Conservation (phyloP, 2,113 vertebrate genomes). For the Canis aureus region DNA sequence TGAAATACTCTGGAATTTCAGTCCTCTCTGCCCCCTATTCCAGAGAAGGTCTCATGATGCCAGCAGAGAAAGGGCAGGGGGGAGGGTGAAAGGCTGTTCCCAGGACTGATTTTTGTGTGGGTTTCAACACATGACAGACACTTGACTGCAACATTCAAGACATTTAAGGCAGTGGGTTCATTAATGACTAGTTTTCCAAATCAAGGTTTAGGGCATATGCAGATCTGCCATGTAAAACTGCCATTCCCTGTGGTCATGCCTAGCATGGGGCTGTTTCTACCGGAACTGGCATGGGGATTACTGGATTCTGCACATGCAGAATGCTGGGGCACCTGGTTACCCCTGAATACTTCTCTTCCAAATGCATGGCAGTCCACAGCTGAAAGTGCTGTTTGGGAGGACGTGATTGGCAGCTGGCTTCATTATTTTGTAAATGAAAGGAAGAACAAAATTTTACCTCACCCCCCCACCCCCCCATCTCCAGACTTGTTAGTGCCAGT, state of each 20-base stretch:
- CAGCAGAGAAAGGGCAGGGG: not conserved
- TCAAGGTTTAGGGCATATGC: slow-evolving; percentile 51
- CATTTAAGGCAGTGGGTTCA: slow-evolving; percentile 90
- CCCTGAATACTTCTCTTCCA: slow-evolving; percentile 84
- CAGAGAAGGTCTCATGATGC: not conserved
- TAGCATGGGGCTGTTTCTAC: not conserved
- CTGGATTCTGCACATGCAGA: slow-evolving; percentile 67
- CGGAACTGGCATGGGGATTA: slow-evolving; percentile 36
- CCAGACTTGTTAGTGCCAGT: not conserved
- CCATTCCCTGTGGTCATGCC: slow-evolving; percentile 36
- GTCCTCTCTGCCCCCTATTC: not conserved
- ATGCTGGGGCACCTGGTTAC: slow-evolving; percentile 67
- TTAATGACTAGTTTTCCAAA: slow-evolving; percentile 80
- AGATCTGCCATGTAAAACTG: slow-evolving; percentile 56
- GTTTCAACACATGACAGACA: slow-evolving; percentile 82
- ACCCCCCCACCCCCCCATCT: slow-evolving; percentile 53
- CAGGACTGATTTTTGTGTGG: slow-evolving; percentile 69
- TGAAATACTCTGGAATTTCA: slow-evolving; percentile 49
- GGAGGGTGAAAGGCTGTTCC: slow-evolving; percentile 27
- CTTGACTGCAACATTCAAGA: slow-evolving; percentile 87
- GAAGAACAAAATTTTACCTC: slow-evolving; percentile 75
- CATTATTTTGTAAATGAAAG: slow-evolving; percentile 78
- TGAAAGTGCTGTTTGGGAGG: slow-evolving; percentile 83
- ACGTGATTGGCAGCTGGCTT: slow-evolving; percentile 82
- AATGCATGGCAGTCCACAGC: slow-evolving; percentile 67